phyloP scores from a whole-genome alignment of 2,888 invertebrate genomes.

The Tuberolachnus salignus region DNA sequence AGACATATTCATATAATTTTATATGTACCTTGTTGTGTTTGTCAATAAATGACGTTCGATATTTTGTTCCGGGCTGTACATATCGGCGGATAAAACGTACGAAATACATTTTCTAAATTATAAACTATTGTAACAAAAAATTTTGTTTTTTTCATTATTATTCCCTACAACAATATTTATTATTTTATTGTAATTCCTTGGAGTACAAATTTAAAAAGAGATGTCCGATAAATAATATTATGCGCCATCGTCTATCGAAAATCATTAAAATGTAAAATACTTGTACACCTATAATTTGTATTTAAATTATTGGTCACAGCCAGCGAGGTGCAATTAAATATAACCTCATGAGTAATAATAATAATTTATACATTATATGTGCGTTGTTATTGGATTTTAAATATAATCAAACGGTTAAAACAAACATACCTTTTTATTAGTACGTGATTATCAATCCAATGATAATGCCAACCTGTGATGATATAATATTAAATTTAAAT shows the following conservation, averaged over 20 bases:
- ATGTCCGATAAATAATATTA: background rate
- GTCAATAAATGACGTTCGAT: too few relatives aligned
- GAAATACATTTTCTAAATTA: too few relatives aligned
- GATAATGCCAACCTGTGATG: background rate
- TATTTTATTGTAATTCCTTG: background rate
- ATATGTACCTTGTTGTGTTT: too few relatives aligned
- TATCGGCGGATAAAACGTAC: too few relatives aligned
- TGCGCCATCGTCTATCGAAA: background rate
- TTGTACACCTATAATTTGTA: background rate
- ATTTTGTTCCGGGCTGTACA: too few relatives aligned
- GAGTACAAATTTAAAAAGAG: background rate
- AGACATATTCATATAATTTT: too few relatives aligned
- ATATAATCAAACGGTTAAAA: background rate
- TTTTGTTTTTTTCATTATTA: too few relatives aligned
- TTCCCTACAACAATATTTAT: too few relatives aligned
- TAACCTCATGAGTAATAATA: constrained; percentile 16
- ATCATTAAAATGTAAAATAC: constrained; percentile 1
- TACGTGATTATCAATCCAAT: background rate
- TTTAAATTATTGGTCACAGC: constrained; percentile 8
- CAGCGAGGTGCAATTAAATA: background rate
- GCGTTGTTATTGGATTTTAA: background rate
- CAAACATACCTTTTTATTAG: background rate
- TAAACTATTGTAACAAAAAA: too few relatives aligned
- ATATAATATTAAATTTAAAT: background rate
- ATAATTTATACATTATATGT: background rate